These are phyloP conservation scores for Notamacropus eugenii DNA, from an alignment of 2,797 vertebrate species.

Conservation along the genomic window DNA sequence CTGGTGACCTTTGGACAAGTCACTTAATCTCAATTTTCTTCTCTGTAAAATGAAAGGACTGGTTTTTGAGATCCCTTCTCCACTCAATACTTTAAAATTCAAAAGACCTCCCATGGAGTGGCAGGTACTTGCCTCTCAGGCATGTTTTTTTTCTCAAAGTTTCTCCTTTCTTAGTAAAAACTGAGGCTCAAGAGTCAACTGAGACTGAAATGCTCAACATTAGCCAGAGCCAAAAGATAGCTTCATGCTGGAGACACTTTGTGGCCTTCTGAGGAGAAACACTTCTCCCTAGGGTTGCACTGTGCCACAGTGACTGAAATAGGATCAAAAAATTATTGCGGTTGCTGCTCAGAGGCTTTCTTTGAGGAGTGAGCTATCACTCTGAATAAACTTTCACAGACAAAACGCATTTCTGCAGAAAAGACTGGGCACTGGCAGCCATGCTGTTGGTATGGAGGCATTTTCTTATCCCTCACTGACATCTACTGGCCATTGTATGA, in stretches of 20 bases:
- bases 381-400: constrained; percentile 15
- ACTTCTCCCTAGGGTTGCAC: not conserved
- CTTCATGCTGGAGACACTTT: constrained; percentile 15
- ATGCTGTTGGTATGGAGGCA: not conserved
- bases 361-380: not conserved
- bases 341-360: not conserved
- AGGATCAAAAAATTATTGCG: not conserved
- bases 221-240: not conserved
- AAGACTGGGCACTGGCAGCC: constrained; percentile 31
- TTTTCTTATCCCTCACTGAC: constrained; percentile 87
- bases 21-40: not conserved
- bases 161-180: constrained; percentile 13
- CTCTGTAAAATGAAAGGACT: not conserved
- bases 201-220: not conserved
- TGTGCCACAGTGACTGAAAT: not conserved
- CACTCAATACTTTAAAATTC: not conserved
- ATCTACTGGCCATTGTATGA: constrained; percentile 84
- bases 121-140: not conserved
- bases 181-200: not conserved
- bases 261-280: rapidly evolving
- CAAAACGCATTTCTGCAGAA: not conserved
- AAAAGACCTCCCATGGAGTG: not conserved
- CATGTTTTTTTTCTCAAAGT: not conserved
- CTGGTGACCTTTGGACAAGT: not conserved
- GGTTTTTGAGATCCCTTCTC: not conserved